Evolutionary conservation across 2,888 invertebrate genomes (phyloP).

Genomic region (Spilosoma lubricipeda): DNA sequence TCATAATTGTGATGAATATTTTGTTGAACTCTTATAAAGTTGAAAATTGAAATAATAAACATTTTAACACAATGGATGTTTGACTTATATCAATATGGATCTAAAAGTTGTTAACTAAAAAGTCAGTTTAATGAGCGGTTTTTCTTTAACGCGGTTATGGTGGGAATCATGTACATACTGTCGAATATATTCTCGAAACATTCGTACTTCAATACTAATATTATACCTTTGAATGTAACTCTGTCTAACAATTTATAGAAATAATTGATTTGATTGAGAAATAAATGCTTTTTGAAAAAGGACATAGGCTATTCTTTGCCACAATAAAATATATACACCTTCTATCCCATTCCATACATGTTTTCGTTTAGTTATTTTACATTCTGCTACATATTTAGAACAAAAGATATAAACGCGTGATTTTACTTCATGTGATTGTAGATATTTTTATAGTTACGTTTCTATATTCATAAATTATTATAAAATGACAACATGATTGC

Average conservation of each 20-base stretch:
- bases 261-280: no score
- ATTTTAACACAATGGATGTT: neutral
- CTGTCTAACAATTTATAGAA: no score
- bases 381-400: neutral
- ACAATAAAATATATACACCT: no score
- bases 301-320: no score
- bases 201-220: neutral
- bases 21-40: neutral
- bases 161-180: neutral
- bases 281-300: no score
- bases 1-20: neutral
- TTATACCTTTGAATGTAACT: neutral
- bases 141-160: neutral
- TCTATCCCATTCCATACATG: no score
- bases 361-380: neutral
- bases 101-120: neutral
- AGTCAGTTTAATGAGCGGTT: neutral
- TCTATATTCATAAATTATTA: neutral
- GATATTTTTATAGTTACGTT: constrained; percentile 53
- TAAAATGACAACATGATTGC: neutral
- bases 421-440: constrained; percentile 50
- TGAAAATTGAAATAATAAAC: neutral
- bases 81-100: neutral
- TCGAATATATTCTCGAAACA: neutral
- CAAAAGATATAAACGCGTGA: constrained; percentile 26